phyloP scores from a whole-genome alignment of 2,888 invertebrate species.

The Microplitis manilae region DNA sequence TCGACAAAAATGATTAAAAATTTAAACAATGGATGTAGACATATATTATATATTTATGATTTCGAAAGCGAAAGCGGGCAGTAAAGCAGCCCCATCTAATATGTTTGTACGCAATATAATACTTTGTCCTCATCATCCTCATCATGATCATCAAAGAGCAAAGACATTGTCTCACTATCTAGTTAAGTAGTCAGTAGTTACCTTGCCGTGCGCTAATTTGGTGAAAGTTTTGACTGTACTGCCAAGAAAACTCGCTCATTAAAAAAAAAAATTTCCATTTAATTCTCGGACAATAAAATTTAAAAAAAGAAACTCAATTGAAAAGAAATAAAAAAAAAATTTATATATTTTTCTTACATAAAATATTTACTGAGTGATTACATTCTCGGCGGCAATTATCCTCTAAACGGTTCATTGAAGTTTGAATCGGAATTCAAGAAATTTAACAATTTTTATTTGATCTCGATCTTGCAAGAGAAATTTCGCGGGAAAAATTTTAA shows the following conservation, averaged over 20 bases:
- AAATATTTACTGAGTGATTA: too few relatives aligned
- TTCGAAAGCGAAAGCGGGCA: conserved; percentile 52
- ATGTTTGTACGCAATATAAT: conserved; percentile 41
- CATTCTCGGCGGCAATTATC: too few relatives aligned
- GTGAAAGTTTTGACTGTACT: conserved; percentile 43
- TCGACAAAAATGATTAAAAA: too few relatives aligned
- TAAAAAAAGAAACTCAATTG: too few relatives aligned
- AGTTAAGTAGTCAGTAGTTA: not conserved
- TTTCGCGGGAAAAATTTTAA: too few relatives aligned
- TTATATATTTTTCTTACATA: too few relatives aligned
- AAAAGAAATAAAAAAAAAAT: too few relatives aligned
- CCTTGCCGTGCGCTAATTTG: conserved; percentile 46
- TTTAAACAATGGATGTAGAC: not conserved
- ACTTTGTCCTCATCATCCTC: conserved; percentile 20
- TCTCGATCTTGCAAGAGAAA: too few relatives aligned
- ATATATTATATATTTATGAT: conserved; percentile 37
- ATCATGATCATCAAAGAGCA: not conserved
- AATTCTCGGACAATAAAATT: too few relatives aligned
- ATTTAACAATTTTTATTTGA: too few relatives aligned
- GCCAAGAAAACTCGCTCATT: conserved; percentile 5
- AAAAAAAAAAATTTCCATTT: not conserved
- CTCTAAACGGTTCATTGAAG: too few relatives aligned
- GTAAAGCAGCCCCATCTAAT: conserved; percentile 52
- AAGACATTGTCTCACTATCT: not conserved
- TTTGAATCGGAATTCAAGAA: too few relatives aligned